phyloP scores from a whole-genome alignment of 2,888 invertebrate genomes.

The Zaprionus bogoriensis region DNA sequence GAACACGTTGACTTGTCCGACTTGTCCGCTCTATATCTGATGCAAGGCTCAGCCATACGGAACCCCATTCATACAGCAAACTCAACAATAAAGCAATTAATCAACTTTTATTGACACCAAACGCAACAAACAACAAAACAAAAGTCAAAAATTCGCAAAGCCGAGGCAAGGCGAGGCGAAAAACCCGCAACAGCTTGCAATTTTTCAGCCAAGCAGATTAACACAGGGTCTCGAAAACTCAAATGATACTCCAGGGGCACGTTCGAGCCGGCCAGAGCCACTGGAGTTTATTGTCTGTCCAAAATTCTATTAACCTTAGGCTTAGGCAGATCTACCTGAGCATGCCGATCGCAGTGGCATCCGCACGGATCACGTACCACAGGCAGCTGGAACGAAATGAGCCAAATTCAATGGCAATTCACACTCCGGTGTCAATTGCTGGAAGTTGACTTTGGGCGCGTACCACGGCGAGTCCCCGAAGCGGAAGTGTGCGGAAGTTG shows the following conservation, averaged over 20 bases:
- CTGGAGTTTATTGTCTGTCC: constrained; percentile 40
- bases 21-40: constrained; percentile 35
- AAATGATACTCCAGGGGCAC: constrained; percentile 72
- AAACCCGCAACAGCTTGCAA: constrained; percentile 59
- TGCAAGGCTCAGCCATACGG: constrained; percentile 38
- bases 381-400: constrained; percentile 65
- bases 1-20: constrained; percentile 22
- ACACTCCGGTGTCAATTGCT: constrained; percentile 73
- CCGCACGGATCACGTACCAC: constrained; percentile 51
- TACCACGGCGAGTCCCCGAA: constrained; percentile 43
- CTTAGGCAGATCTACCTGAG: constrained; percentile 68
- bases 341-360: constrained; percentile 15
- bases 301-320: constrained; percentile 70
- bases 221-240: constrained; percentile 35
- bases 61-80: constrained; percentile 17
- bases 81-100: constrained; percentile 73
- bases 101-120: constrained; percentile 70
- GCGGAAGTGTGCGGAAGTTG: constrained; percentile 53
- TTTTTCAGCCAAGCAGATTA: constrained; percentile 74
- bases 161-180: background rate
- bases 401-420: constrained; percentile 70
- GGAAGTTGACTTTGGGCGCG: constrained; percentile 71
- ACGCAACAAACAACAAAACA: constrained; percentile 43
- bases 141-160: constrained; percentile 44
- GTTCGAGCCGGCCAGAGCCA: constrained; percentile 26